Evolutionary conservation across 2,888 invertebrate species (phyloP).

Genomic region (Eupithecia tripunctaria): DNA sequence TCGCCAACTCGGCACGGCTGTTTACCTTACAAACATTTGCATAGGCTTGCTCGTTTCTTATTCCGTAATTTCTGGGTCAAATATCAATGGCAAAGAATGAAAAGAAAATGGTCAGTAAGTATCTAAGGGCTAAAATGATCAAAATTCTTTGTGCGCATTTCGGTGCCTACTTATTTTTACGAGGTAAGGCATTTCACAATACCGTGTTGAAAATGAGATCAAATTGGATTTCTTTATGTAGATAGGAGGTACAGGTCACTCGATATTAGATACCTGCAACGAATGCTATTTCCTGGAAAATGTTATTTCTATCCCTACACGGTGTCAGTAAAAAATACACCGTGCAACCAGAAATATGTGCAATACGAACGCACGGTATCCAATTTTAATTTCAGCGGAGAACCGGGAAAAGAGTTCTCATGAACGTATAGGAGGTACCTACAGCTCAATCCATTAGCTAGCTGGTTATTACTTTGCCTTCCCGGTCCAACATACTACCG

Average conservation of each 20-base stretch:
- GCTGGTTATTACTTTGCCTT: slow-evolving; percentile 64
- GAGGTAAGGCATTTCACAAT: background rate
- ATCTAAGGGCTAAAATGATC: slow-evolving; percentile 14
- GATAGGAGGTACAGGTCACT: background rate
- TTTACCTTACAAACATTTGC: slow-evolving; percentile 47
- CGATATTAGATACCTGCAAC: background rate
- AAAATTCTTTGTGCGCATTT: slow-evolving; percentile 23
- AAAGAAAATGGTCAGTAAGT: slow-evolving; percentile 27
- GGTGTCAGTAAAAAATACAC: background rate
- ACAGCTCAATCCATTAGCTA: slow-evolving; percentile 69
- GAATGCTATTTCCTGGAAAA: background rate
- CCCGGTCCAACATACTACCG: slow-evolving; percentile 58
- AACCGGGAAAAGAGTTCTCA: slow-evolving; percentile 17
- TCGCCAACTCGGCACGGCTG: slow-evolving; percentile 45
- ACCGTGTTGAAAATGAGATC: slow-evolving; percentile 4
- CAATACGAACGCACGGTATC: slow-evolving; percentile 9
- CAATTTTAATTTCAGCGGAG: slow-evolving; percentile 13
- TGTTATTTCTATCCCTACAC: background rate
- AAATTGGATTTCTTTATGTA: slow-evolving; percentile 3
- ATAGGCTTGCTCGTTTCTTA: slow-evolving; percentile 46
- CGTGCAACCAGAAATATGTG: background rate
- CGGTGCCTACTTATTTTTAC: slow-evolving; percentile 10
- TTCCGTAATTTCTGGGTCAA: slow-evolving; percentile 46
- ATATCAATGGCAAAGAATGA: slow-evolving; percentile 36
- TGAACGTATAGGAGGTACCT: slow-evolving; percentile 34